Percentiles rank a stretch among this genome's conserved stretches.
phyloP scores from a whole-genome alignment of 2,888 invertebrate species.

The Lamellibrachia columna region DNA sequence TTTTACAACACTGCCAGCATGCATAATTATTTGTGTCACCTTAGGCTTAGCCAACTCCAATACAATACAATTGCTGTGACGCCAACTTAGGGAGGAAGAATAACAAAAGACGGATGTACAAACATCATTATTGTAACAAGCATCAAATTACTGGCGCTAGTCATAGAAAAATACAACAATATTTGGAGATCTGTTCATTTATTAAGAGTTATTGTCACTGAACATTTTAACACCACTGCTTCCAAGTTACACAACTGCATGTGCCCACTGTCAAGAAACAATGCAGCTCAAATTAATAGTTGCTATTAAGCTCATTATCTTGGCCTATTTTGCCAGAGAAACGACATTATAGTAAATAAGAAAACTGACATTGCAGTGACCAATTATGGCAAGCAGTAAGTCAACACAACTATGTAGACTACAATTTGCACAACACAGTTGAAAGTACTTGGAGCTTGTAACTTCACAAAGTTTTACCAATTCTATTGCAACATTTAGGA shows the following conservation, averaged over 20 bases:
- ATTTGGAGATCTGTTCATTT: constrained; percentile 16
- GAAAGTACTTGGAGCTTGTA: not conserved
- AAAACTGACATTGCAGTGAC: constrained; percentile 12
- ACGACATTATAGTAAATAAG: not conserved
- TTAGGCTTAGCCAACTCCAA: not conserved
- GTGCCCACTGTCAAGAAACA: not conserved
- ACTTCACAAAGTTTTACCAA: not conserved
- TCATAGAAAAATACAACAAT: constrained; percentile 9
- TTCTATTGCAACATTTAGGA: constrained; percentile 6
- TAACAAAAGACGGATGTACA: not conserved
- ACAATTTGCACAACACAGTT: not conserved
- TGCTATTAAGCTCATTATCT: constrained; percentile 5
- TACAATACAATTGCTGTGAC: not conserved
- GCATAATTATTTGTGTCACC: not conserved
- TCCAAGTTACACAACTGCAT: not conserved
- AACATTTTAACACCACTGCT: not conserved
- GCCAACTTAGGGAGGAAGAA: not conserved
- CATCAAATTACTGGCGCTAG: not conserved
- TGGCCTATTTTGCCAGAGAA: not conserved
- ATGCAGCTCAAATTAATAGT: not conserved
- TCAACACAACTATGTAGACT: constrained; percentile 16
- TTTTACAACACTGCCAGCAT: not conserved
- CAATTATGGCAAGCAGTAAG: constrained; percentile 6
- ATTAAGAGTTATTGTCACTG: constrained; percentile 4
- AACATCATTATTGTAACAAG: not conserved